Evolutionary conservation across 1,140 invertebrate genomes (phyloP).

Genomic region (Macrotrachela quadricornifera): DNA sequence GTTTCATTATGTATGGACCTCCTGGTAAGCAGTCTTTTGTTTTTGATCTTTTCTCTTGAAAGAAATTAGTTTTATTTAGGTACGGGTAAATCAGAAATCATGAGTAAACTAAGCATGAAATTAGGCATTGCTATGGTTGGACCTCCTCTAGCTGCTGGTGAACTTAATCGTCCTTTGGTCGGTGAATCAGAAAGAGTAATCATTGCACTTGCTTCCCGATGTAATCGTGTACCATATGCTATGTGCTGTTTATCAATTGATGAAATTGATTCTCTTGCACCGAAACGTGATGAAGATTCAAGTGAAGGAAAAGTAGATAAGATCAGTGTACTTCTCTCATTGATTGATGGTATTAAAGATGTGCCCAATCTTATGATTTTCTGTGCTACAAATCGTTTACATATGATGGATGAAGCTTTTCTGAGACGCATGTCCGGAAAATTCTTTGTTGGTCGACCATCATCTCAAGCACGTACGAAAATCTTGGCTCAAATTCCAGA

Average conservation of each 20-base stretch:
- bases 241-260: background rate
- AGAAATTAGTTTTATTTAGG: too few relatives aligned
- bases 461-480: too few relatives aligned
- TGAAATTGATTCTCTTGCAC: background rate
- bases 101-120: too few relatives aligned
- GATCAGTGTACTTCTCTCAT: background rate
- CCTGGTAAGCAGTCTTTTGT: too few relatives aligned
- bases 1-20: too few relatives aligned
- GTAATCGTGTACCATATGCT: background rate
- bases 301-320: background rate
- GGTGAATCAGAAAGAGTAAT: background rate
- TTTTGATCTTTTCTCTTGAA: too few relatives aligned
- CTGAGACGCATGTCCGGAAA: background rate
- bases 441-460: background rate
- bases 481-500: too few relatives aligned
- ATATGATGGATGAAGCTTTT: conserved; percentile 1
- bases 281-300: background rate
- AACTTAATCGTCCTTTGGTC: background rate
- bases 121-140: too few relatives aligned
- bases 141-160: background rate
- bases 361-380: background rate
- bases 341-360: conserved; percentile 1
- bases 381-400: background rate
- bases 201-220: background rate
- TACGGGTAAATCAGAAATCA: too few relatives aligned